These are phyloP conservation scores for Elmis aenea DNA, from an alignment of 2,888 invertebrate species.

Conservation along the genomic window DNA sequence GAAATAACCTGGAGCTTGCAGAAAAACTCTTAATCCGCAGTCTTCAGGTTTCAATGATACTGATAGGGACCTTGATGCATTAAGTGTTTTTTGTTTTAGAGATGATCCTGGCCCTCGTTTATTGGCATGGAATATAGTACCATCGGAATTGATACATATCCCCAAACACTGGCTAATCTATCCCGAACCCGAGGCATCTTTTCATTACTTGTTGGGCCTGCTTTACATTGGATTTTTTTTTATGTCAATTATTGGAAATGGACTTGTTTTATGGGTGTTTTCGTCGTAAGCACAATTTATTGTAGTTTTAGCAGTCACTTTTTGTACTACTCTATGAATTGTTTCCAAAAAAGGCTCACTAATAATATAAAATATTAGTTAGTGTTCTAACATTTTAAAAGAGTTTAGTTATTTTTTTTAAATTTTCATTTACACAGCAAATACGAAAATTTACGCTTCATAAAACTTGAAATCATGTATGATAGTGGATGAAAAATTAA, in stretches of 20 bases:
- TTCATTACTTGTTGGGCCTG: slow-evolving; percentile 74
- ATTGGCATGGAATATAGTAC: slow-evolving; percentile 72
- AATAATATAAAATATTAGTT: no score
- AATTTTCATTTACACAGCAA: no score
- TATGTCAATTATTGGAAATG: slow-evolving; percentile 72
- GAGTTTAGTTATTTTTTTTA: no score
- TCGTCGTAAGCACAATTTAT: slow-evolving; percentile 56
- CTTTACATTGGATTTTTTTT: slow-evolving; percentile 72
- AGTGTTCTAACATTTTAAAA: no score
- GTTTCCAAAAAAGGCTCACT: no score
- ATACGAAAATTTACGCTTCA: no score
- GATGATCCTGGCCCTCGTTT: slow-evolving; percentile 43
- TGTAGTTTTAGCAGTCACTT: slow-evolving; percentile 5
- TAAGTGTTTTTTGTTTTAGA: neutral
- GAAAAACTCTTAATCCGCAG: no score
- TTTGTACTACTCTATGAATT: neutral
- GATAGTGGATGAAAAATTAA: no score
- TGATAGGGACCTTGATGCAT: neutral
- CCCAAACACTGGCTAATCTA: slow-evolving; percentile 78
- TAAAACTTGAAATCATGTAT: no score
- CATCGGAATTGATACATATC: slow-evolving; percentile 69
- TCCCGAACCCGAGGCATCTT: slow-evolving; percentile 74
- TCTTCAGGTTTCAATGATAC: no score
- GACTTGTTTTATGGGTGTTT: slow-evolving; percentile 81
- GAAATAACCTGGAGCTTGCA: no score